Conservation (phyloP, 2,888 invertebrate genomes). For the Drosophila mulleri region DNA sequence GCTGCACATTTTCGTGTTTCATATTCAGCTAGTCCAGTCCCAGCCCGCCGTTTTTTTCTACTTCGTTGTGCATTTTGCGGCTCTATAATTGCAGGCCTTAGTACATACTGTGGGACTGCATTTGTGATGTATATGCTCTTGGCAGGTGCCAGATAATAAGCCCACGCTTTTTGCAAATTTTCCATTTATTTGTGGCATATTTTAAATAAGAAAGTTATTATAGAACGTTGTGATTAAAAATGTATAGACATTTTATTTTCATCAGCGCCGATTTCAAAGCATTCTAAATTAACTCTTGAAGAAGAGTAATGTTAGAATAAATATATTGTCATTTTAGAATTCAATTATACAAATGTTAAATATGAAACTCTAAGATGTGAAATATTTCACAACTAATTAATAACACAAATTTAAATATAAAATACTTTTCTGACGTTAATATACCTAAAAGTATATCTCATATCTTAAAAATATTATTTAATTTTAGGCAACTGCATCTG, state of each 20-base stretch:
- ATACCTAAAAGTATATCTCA: no score
- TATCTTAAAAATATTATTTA: no score
- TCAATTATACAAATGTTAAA: not conserved
- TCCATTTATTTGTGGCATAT: not conserved
- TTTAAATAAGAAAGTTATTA: not conserved
- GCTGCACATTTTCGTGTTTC: constrained; percentile 50
- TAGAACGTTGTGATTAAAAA: not conserved
- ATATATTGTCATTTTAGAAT: not conserved
- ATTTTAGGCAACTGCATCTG: no score
- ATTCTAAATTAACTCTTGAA: not conserved
- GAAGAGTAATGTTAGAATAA: not conserved
- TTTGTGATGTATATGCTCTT: not conserved
- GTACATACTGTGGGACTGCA: not conserved
- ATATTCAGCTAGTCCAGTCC: constrained; percentile 48
- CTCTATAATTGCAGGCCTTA: constrained; percentile 44
- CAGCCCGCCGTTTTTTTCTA: constrained; percentile 36
- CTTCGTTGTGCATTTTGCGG: constrained; percentile 57
- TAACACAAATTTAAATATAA: no score
- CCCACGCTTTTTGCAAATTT: not conserved
- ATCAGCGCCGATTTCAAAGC: not conserved
- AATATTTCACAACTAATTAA: no score
- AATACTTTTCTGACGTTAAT: no score
- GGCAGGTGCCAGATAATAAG: constrained; percentile 15
- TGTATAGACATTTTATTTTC: not conserved
- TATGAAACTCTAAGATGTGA: no score